phyloP scores from a whole-genome alignment of 1,140 invertebrate species.

The Caenorhabditis brenneri region DNA sequence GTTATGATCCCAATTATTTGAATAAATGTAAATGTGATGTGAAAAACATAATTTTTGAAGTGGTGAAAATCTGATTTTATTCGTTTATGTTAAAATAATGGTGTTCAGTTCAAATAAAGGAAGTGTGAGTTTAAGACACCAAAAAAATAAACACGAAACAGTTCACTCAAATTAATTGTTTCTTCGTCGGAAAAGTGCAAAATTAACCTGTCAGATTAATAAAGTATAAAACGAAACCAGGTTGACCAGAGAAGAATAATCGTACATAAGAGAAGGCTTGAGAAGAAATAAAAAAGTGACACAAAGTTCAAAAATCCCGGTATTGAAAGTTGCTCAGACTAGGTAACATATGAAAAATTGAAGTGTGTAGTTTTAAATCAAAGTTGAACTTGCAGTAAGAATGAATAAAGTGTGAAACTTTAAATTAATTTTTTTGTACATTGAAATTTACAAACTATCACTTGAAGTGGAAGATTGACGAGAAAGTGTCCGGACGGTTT shows the following conservation, averaged over 20 bases:
- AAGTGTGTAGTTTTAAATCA: too few relatives aligned
- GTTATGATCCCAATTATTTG: too few relatives aligned
- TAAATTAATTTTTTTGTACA: not conserved
- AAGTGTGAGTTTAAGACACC: too few relatives aligned
- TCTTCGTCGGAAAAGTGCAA: too few relatives aligned
- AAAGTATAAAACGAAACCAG: not conserved
- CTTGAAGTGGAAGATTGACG: not conserved
- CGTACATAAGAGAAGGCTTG: not conserved
- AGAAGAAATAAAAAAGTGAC: not conserved
- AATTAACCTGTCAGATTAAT: not conserved
- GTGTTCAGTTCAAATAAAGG: too few relatives aligned
- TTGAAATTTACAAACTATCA: not conserved
- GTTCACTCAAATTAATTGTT: too few relatives aligned
- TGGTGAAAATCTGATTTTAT: too few relatives aligned
- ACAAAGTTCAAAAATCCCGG: not conserved
- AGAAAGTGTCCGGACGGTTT: not conserved
- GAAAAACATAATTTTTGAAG: too few relatives aligned
- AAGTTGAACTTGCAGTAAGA: not conserved
- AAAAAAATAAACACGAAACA: too few relatives aligned
- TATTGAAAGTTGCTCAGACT: not conserved
- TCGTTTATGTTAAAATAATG: too few relatives aligned
- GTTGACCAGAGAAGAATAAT: not conserved
- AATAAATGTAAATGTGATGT: too few relatives aligned
- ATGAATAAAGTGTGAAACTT: not conserved
- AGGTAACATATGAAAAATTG: constrained; percentile 22